Evolutionary conservation across 2,113 vertebrate species (phyloP).

Genomic region (Oenanthe melanoleuca): DNA sequence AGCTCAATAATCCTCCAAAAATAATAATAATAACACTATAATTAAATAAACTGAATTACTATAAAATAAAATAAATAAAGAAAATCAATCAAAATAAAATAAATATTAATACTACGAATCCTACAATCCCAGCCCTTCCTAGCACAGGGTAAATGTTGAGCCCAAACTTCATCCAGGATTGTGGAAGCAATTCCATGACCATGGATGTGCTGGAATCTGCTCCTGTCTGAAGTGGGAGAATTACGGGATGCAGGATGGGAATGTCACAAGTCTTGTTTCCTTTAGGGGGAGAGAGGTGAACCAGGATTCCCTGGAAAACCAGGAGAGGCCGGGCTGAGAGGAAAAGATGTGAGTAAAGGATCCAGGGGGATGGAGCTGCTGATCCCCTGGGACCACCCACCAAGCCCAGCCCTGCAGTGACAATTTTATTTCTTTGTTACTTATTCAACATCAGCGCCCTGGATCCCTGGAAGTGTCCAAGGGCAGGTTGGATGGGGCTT

Average conservation of each 20-base stretch:
- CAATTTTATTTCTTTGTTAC: not conserved
- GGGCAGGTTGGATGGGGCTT: fast-evolving
- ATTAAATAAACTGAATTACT: not conserved
- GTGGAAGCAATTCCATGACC: not conserved
- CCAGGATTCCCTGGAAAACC: constrained; percentile 75
- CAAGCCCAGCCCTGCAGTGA: not conserved
- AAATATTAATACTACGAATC: not conserved
- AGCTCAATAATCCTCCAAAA: not conserved
- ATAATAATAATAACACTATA: not conserved
- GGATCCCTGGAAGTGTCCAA: not conserved
- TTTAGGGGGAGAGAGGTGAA: constrained; percentile 82
- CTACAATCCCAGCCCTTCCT: not conserved
- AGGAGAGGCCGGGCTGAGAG: constrained; percentile 86
- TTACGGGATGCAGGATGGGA: not conserved
- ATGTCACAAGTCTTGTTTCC: not conserved
- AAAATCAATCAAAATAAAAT: no score
- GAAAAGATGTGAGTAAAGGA: constrained; percentile 93
- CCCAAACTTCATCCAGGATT: not conserved
- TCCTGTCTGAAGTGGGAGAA: not conserved
- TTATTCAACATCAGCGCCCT: no score
- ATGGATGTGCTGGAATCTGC: not conserved
- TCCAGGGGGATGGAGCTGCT: not conserved
- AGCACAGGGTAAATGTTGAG: not conserved
- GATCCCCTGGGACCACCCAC: not conserved
- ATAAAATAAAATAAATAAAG: fast-evolving